A percentile compares a stretch with the other conserved stretches of the same genome.
Conservation (phyloP, 2,888 invertebrate species). For the Ectobius pallidus region DNA sequence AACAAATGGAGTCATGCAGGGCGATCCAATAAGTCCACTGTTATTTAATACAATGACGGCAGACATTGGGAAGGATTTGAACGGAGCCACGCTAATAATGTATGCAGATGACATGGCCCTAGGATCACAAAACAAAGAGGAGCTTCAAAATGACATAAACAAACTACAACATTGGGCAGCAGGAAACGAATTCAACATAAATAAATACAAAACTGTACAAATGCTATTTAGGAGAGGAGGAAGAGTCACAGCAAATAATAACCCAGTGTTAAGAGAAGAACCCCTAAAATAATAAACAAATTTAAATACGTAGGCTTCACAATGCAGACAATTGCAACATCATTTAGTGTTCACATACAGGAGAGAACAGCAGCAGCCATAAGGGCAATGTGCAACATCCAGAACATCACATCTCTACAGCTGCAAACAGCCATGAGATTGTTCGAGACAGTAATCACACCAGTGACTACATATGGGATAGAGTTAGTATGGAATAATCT, state of each 20-base stretch:
- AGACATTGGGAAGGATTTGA: neutral
- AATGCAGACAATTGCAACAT: neutral
- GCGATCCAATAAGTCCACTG: neutral
- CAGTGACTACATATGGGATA: neutral
- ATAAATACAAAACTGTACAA: neutral
- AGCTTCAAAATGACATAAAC: no score
- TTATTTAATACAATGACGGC: neutral
- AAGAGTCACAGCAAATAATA: neutral
- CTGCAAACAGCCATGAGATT: neutral
- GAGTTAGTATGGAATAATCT: neutral
- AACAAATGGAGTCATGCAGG: conserved; percentile 5
- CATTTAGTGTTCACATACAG: neutral
- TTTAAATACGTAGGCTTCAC: neutral
- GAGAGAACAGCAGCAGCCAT: no score
- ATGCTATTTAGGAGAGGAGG: neutral
- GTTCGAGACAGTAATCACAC: no score
- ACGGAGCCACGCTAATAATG: neutral
- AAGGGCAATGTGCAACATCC: neutral
- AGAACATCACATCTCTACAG: neutral
- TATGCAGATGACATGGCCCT: no score
- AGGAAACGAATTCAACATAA: no score
- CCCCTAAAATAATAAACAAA: neutral
- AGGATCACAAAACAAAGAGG: no score
- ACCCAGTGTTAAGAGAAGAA: no score
- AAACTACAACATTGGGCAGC: no score